phyloP scores from a whole-genome alignment of 2,113 vertebrate species.

The Sylvia atricapilla region DNA sequence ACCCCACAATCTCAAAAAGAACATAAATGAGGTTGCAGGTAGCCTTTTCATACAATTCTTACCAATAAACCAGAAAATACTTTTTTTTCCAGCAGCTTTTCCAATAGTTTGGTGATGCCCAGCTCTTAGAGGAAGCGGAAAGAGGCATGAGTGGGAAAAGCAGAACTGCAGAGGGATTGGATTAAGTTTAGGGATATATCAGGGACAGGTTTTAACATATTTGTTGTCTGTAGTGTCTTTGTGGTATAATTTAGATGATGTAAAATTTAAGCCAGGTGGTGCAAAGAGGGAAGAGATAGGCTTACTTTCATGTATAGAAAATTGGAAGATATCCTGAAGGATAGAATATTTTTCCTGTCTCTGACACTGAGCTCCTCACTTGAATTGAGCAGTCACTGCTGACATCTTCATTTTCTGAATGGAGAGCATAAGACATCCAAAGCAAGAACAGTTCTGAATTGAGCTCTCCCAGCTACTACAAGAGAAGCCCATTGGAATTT shows the following conservation, averaged over 20 bases:
- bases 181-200: background rate
- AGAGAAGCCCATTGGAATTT: background rate
- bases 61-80: background rate
- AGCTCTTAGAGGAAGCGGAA: background rate
- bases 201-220: background rate
- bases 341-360: background rate
- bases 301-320: background rate
- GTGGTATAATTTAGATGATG: background rate
- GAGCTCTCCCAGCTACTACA: background rate
- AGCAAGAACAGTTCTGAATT: background rate
- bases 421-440: accelerated
- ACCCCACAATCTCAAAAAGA: background rate
- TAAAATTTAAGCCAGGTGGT: background rate
- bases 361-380: background rate
- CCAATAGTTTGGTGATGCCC: background rate
- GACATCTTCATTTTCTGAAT: background rate
- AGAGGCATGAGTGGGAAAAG: background rate
- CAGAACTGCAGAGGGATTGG: background rate
- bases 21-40: background rate
- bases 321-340: background rate
- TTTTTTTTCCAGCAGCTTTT: background rate
- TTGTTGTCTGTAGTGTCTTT: background rate
- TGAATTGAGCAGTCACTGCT: background rate
- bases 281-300: background rate
- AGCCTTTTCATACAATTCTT: background rate